Evolutionary conservation across 1,140 invertebrate genomes (phyloP), one percentile per base, ranked within the genome.

Genomic region (Cyclargus thomasi): DNA sequence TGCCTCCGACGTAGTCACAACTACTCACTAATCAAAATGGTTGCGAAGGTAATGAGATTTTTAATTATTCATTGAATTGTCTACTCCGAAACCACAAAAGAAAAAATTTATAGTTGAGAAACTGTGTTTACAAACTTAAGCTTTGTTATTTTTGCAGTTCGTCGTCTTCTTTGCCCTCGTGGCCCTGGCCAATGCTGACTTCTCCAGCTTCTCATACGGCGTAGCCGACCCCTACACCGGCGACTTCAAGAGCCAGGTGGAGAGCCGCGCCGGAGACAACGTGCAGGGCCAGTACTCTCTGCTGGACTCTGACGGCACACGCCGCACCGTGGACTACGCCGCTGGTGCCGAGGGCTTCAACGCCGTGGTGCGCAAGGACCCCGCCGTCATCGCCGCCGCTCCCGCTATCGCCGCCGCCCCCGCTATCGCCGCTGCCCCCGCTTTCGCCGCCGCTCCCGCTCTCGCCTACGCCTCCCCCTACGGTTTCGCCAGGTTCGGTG

Each of bases 201-300:
- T 64, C 29, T 64, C 63, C 8, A 64, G 63, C 55, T 59, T 59
- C 55, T 59, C 55, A 1, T 59, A 59, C 55, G 55, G 55, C 18
- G 55, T 92, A 5, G 83, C 83, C 17, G 91, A 92, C 70, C 83
- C 89, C n/a, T 86, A 84, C 82, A 93, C 86, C 69, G 90, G 92
- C 18, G 91, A 92, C 81, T 85, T 84, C 73, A 92, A 92, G 78
- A 77, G 74, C 67, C 88, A 91, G 71, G 74, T 85, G 23, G 91
- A 92, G 78, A 84, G 72, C 67, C 82, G 91, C 18, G 82, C 89
- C 67, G 92, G 92, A 2, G 90, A 93, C 74, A 72, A 91, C 36
- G 92, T 93, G 11, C 80, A 85, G 57, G 93, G 93, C 57, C 79
- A 83, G 64, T 88, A 89, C 73, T 79, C 83, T 2, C 75, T 87